phyloP scores from a whole-genome alignment of 2,888 invertebrate species.

The Nesidiocoris tenuis region DNA sequence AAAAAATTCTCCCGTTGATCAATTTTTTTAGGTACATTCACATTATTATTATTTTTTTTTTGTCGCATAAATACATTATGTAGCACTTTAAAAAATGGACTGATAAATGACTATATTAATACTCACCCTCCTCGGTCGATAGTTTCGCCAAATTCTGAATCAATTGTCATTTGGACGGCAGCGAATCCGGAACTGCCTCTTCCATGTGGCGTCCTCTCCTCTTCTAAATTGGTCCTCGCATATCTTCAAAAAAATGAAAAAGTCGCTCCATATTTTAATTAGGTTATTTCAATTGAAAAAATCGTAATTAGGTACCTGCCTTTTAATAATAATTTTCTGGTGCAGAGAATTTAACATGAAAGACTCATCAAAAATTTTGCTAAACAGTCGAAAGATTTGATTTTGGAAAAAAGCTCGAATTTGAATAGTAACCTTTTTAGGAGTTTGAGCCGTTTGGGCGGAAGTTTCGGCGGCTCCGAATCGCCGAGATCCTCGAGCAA shows the following conservation, averaged over 20 bases:
- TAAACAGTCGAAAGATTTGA: no score
- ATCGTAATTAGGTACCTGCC: no score
- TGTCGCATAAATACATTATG: no score
- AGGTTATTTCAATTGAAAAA: no score
- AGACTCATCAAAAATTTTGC: no score
- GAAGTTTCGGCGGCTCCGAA: conserved; percentile 39
- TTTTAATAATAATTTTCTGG: no score
- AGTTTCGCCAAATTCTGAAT: conserved; percentile 50
- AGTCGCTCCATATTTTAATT: neutral
- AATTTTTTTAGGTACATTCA: no score
- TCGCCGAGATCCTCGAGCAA: conserved; percentile 27
- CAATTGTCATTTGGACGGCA: conserved; percentile 53
- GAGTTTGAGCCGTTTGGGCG: conserved; percentile 50
- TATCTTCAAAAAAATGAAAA: conserved; percentile 40
- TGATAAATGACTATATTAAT: neutral
- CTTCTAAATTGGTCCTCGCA: conserved; percentile 51
- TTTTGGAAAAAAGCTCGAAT: no score
- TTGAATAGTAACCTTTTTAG: conserved; percentile 50
- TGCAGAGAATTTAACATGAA: no score
- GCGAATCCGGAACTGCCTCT: conserved; percentile 52
- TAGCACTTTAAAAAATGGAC: no score
- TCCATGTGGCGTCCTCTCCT: conserved; percentile 50
- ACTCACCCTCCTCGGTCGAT: conserved; percentile 31
- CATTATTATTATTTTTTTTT: no score
- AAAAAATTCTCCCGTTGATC: no score